Percentiles rank a stretch among this genome's conserved stretches.
phyloP scores from a whole-genome alignment of 2,888 invertebrate genomes.

The Diabrotica balteata region DNA sequence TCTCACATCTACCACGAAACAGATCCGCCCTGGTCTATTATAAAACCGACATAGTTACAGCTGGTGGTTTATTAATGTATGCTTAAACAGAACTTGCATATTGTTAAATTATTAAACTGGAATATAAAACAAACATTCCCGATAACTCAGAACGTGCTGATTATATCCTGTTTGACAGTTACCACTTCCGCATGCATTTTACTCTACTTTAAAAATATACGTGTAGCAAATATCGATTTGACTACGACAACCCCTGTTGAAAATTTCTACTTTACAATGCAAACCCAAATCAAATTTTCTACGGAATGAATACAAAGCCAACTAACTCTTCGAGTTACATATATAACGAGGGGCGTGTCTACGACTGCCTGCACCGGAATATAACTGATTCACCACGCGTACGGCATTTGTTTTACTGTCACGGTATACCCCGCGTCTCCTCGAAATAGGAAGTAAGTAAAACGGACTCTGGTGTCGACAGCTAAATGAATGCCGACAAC shows the following conservation, averaged over 20 bases:
- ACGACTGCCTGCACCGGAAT: conserved; percentile 4
- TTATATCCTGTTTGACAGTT: no score
- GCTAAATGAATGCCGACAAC: background rate
- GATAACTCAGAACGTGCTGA: no score
- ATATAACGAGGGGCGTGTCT: conserved; percentile 10
- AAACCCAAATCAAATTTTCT: background rate
- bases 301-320: background rate
- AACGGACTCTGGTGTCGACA: conserved; percentile 8
- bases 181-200: no score
- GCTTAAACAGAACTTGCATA: no score
- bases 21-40: no score
- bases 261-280: conserved; percentile 1
- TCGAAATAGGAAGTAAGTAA: conserved; percentile 12
- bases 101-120: no score
- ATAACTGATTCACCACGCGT: conserved; percentile 18
- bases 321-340: conserved; percentile 1
- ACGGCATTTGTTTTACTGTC: conserved; percentile 20
- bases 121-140: no score
- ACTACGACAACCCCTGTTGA: background rate
- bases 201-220: no score
- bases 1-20: no score
- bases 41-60: no score
- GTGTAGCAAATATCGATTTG: background rate
- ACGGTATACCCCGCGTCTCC: conserved; percentile 5
- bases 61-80: no score